Evolutionary conservation across 2,888 invertebrate genomes (phyloP), one percentile per base, ranked within the genome.

Genomic region (Boloria euphrosyne): DNA sequence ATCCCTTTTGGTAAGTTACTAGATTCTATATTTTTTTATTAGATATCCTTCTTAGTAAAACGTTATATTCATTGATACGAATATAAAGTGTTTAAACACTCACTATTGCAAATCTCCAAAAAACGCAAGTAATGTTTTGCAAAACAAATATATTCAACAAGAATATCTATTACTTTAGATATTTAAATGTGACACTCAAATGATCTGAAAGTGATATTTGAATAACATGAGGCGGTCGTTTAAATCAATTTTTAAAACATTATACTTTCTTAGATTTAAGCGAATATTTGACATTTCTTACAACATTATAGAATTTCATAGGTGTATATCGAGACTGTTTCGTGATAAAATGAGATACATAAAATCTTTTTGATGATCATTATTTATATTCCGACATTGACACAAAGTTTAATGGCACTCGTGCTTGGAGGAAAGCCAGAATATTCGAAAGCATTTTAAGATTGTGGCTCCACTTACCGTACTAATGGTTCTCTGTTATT

Each of bases 341-440:
- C 13, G 6, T 38, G n/a, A 1, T 47, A 47, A 54, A 18, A 38
- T 17, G 14, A 47, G n/a, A 31, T 44, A 57, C 46, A 64, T 22
- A 64, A 49, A 64, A 47, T 58, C 4, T 58, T 58, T 64, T 64
- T 58, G 51, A 64, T 47, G 58, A 64, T 64, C 64, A 52, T 64
- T 64, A 64, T 64, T 64, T 64, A 51, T 52, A 46, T 63, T 63
- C 50, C 49, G 63, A 66, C 62, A 66, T 66, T 62, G 62, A 62
- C 62, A 58, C 62, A 49, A 51, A 57, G 51, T 53, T 66, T 31
- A 66, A 57, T 54, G 22, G 51, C 44, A 51, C 62, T 78, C 76
- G 76, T 75, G 70, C 76, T 78, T 76, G 79, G 77, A 76, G 55
- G 44, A 57, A 51, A 46, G 70, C 66, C 70, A 68, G 68, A 68